phyloP scores from a whole-genome alignment of 2,113 vertebrate genomes.

The Spizaetus ornatus region DNA sequence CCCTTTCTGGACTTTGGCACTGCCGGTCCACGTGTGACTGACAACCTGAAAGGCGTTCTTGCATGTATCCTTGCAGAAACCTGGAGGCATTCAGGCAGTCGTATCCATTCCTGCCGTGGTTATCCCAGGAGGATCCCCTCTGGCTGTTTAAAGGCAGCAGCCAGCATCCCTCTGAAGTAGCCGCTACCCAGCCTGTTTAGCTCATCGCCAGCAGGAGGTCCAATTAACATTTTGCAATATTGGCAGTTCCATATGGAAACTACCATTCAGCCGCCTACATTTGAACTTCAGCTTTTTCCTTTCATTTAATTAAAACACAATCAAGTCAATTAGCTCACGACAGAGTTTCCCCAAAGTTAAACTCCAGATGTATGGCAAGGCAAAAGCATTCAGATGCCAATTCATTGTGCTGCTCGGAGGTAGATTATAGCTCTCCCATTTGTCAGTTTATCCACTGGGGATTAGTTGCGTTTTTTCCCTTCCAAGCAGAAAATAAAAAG shows the following conservation, averaged over 20 bases:
- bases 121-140: background rate
- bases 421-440: slow-evolving; percentile 6
- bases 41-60: background rate
- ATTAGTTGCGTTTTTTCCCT: background rate
- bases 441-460: background rate
- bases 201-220: slow-evolving; percentile 8
- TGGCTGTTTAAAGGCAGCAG: background rate
- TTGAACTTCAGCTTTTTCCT: slow-evolving; percentile 38
- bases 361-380: background rate
- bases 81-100: background rate
- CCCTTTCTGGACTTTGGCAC: background rate
- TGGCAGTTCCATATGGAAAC: slow-evolving; percentile 49
- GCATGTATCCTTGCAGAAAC: background rate
- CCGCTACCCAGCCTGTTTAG: slow-evolving; percentile 19
- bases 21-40: background rate
- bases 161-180: slow-evolving; percentile 1
- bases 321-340: slow-evolving; percentile 40
- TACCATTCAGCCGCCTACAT: slow-evolving; percentile 27
- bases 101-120: background rate
- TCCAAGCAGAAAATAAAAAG: background rate
- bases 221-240: slow-evolving; percentile 60
- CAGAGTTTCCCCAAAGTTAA: slow-evolving; percentile 42
- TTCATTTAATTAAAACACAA: slow-evolving; percentile 55
- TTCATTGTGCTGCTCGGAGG: background rate
- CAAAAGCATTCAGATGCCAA: slow-evolving; percentile 1